phyloP scores from a whole-genome alignment of 2,888 invertebrate genomes.

The Lobophora halterata region DNA sequence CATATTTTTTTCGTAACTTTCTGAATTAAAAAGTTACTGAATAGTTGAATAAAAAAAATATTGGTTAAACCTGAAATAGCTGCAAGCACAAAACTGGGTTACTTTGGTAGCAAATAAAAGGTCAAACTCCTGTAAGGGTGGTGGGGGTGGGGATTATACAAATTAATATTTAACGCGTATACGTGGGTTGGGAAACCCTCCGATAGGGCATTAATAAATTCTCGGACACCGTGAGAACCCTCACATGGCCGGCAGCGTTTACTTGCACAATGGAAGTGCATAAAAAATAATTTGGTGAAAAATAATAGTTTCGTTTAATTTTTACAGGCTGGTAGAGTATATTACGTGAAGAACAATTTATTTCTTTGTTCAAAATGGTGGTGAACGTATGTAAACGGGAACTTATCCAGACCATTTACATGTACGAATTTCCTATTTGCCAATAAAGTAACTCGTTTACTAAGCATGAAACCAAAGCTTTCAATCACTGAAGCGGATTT shows the following conservation, averaged over 20 bases:
- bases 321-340: background rate
- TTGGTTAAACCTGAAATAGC: slow-evolving; percentile 16
- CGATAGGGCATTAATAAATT: slow-evolving; percentile 49
- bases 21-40: too few relatives aligned
- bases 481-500: slow-evolving; percentile 6
- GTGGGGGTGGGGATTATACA: too few relatives aligned
- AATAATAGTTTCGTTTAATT: background rate
- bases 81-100: slow-evolving; percentile 20
- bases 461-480: background rate
- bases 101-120: slow-evolving; percentile 17
- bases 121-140: slow-evolving; percentile 20
- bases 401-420: too few relatives aligned
- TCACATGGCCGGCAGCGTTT: slow-evolving; percentile 43
- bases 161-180: slow-evolving; percentile 61
- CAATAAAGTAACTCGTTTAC: too few relatives aligned
- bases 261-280: slow-evolving; percentile 13
- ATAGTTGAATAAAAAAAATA: slow-evolving; percentile 19
- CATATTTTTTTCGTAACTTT: slow-evolving; percentile 14
- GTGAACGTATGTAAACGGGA: too few relatives aligned
- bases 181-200: slow-evolving; percentile 45
- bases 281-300: slow-evolving; percentile 1
- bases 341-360: too few relatives aligned
- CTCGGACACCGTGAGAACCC: slow-evolving; percentile 53
- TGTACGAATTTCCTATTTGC: too few relatives aligned
- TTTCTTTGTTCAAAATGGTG: too few relatives aligned